These are phyloP conservation scores for Odontesthes bonariensis DNA, from an alignment of 2,113 vertebrate species.

Conservation along the genomic window DNA sequence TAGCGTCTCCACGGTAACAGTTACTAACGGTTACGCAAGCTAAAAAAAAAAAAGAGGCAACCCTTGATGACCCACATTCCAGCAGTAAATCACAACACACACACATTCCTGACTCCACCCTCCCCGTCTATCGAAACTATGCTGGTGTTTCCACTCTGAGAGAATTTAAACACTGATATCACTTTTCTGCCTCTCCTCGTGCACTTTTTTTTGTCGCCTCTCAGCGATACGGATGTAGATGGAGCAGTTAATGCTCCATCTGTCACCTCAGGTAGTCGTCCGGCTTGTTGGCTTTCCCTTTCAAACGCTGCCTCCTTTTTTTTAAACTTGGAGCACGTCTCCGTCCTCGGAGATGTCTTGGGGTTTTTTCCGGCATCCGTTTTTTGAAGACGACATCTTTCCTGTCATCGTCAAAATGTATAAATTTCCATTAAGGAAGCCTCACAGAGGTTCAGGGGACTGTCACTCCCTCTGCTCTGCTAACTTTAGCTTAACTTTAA, in stretches of 20 bases:
- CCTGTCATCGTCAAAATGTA: not conserved
- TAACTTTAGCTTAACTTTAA: too few relatives aligned
- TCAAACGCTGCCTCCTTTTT: not conserved
- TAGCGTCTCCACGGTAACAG: constrained; percentile 71
- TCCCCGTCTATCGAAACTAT: constrained; percentile 65
- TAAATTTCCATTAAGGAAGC: not conserved
- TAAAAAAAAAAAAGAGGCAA: constrained; percentile 21
- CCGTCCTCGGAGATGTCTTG: not conserved
- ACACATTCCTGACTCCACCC: constrained; percentile 68
- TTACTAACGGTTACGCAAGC: constrained; percentile 69
- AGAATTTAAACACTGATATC: not conserved
- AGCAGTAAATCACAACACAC: constrained; percentile 73
- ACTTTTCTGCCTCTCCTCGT: not conserved
- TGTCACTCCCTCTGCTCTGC: not conserved
- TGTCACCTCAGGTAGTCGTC: not conserved
- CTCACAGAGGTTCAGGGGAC: not conserved
- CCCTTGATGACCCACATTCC: constrained; percentile 77
- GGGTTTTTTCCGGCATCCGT: not conserved
- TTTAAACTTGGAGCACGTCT: constrained; percentile 4
- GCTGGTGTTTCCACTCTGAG: constrained; percentile 53
- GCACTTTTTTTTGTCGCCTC: not conserved
- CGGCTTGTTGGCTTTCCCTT: not conserved
- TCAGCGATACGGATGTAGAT: not conserved
- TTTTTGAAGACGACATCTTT: constrained; percentile 11
- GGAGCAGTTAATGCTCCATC: not conserved